These are phyloP conservation scores for Whitmania pigra DNA, from an alignment of 1,140 invertebrate species.

Conservation along the genomic window DNA sequence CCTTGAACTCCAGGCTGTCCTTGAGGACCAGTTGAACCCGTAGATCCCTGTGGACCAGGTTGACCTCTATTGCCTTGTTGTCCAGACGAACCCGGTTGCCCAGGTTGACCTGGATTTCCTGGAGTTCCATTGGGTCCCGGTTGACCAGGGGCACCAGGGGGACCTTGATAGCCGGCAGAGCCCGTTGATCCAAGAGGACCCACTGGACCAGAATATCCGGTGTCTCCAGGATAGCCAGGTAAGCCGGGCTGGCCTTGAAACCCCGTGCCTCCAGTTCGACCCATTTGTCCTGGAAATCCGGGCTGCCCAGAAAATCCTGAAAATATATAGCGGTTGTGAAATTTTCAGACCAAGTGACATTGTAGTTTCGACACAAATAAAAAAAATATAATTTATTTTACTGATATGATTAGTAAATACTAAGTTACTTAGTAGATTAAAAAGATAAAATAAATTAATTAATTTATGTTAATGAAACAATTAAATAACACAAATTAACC, in stretches of 20 bases:
- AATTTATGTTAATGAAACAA: too few species aligned
- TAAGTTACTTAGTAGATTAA: too few species aligned
- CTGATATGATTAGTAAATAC: neutral
- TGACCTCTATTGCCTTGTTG: conserved; percentile 17
- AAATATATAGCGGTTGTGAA: neutral
- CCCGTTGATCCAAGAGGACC: conserved; percentile 8
- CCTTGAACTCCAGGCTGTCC: conserved; percentile 15
- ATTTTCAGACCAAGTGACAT: neutral
- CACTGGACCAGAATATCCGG: neutral
- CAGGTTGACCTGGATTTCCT: conserved; percentile 14
- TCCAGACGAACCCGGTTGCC: conserved; percentile 16
- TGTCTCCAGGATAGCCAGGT: neutral
- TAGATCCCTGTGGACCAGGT: conserved; percentile 15
- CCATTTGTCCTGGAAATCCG: neutral
- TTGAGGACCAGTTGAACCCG: conserved; percentile 3
- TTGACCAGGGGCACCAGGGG: conserved; percentile 13
- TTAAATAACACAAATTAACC: neutral
- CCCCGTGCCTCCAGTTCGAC: conserved; percentile 13
- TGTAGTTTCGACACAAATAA: neutral
- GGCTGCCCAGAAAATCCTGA: neutral
- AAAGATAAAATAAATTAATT: too few species aligned
- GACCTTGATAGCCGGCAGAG: neutral
- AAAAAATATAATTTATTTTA: too few species aligned
- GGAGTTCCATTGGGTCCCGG: conserved; percentile 16
- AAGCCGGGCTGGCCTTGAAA: neutral